Conservation (phyloP, 2,113 vertebrate species). For the Hippoglossus stenolepis region DNA sequence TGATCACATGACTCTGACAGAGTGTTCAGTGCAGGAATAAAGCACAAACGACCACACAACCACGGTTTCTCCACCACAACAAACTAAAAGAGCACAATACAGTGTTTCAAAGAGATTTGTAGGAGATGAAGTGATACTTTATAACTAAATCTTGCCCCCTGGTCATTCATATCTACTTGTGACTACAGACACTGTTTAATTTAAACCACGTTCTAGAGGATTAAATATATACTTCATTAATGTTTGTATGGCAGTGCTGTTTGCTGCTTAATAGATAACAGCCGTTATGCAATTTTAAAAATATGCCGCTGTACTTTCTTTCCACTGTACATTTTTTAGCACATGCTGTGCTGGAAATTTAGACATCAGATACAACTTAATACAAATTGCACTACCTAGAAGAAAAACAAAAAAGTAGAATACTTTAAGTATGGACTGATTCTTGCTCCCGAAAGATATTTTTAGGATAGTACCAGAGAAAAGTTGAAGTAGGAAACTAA, state of each 20-base stretch:
- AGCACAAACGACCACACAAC: neutral
- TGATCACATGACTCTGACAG: constrained; percentile 24
- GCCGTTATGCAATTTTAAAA: neutral
- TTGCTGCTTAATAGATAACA: neutral
- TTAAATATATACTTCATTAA: neutral
- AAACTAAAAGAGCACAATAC: neutral
- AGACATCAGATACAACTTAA: too few species aligned
- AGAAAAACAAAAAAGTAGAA: neutral
- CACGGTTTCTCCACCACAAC: neutral
- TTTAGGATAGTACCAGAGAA: neutral
- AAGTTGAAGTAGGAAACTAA: constrained; percentile 7
- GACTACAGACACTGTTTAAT: neutral
- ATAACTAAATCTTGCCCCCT: neutral
- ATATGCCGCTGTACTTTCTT: neutral
- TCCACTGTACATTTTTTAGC: neutral
- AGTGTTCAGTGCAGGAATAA: neutral
- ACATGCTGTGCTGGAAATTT: neutral
- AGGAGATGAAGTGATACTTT: neutral
- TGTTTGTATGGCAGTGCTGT: neutral
- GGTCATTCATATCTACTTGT: neutral
- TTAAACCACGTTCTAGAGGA: neutral
- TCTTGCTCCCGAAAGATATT: neutral
- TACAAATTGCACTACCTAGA: neutral
- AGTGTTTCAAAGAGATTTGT: neutral
- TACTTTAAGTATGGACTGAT: neutral